These are phyloP conservation scores for Pyrgilauda ruficollis DNA, from an alignment of 2,113 vertebrate species.

Conservation along the genomic window DNA sequence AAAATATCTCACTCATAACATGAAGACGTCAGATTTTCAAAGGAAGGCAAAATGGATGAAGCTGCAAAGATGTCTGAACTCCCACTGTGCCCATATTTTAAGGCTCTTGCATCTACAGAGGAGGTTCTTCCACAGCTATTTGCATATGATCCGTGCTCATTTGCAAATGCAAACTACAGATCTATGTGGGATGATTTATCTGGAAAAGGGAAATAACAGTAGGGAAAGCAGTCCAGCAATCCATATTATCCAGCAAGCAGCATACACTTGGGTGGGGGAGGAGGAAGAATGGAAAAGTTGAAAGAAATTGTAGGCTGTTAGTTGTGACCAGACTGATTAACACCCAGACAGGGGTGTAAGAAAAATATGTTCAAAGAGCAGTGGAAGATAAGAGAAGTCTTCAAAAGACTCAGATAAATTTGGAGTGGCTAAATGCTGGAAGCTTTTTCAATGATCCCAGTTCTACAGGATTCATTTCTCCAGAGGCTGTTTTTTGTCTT, in stretches of 20 bases:
- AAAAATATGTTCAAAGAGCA: neutral
- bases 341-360: neutral
- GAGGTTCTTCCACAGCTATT: neutral
- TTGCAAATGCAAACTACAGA: neutral
- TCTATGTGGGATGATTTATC: neutral
- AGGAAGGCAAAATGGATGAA: neutral
- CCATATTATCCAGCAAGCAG: neutral
- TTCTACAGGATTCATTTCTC: neutral
- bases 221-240: neutral
- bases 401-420: neutral
- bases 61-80: neutral
- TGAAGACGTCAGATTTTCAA: neutral
- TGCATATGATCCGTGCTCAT: neutral
- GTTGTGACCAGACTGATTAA: neutral
- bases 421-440: neutral
- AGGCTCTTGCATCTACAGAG: neutral
- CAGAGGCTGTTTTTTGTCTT: neutral
- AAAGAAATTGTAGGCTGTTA: neutral
- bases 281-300: neutral
- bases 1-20: slow-evolving; percentile 14
- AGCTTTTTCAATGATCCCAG: neutral
- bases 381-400: neutral
- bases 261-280: neutral
- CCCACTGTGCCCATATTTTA: neutral
- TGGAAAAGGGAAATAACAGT: neutral